Conservation (phyloP, 2,888 invertebrate species). For the Yponomeuta malinellus region DNA sequence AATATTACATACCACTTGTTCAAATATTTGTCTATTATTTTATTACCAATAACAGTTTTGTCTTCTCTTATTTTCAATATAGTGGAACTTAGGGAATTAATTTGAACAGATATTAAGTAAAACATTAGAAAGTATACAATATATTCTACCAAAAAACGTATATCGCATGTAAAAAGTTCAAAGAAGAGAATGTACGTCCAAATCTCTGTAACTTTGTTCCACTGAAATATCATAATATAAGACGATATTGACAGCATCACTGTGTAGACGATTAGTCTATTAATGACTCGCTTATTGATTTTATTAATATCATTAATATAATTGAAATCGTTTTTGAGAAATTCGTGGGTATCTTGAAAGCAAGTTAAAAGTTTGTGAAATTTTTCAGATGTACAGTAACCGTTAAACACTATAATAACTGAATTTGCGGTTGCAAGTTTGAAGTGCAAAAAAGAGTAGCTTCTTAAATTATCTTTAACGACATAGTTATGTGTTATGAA, state of each 20-base stretch:
- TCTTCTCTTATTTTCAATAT: background rate
- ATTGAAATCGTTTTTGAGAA: background rate
- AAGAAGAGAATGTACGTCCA: background rate
- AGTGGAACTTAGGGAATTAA: background rate
- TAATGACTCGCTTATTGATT: background rate
- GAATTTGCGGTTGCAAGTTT: background rate
- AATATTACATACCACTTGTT: background rate
- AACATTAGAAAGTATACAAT: background rate
- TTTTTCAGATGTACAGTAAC: background rate
- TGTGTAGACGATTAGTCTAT: too few relatives aligned
- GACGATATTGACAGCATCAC: background rate
- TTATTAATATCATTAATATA: background rate
- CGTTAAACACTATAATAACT: background rate
- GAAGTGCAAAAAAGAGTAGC: background rate
- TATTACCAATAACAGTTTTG: too few relatives aligned
- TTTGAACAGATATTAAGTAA: background rate
- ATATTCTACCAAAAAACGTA: background rate
- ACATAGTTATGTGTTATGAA: background rate
- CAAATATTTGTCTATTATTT: background rate
- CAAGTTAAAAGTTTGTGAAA: background rate
- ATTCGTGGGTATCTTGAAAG: background rate
- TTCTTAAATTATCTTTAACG: background rate
- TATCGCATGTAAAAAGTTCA: background rate
- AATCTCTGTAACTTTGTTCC: background rate
- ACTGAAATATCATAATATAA: background rate